phyloP scores from a whole-genome alignment of 1,140 invertebrate species.

The Drosophila dunni region DNA sequence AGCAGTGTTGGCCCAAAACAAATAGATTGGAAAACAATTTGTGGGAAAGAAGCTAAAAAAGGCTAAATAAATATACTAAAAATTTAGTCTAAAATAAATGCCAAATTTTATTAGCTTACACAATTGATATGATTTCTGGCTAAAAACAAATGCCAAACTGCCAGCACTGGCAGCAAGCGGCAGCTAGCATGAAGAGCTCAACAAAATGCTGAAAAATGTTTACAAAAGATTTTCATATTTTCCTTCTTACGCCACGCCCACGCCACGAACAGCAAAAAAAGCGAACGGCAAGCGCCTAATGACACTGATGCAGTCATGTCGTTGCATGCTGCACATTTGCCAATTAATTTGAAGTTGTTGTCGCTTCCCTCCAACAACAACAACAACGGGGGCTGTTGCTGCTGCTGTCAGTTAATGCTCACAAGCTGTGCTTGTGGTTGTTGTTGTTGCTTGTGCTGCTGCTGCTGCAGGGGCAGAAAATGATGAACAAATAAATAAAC shows the following conservation, averaged over 20 bases:
- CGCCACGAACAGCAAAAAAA: constrained; percentile 16
- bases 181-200: constrained; percentile 9
- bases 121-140: too few species aligned
- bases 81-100: too few species aligned
- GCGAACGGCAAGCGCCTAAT: constrained; percentile 51
- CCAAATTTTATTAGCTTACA: too few species aligned
- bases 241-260: constrained; percentile 55
- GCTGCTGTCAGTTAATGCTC: constrained; percentile 14
- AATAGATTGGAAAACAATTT: too few species aligned
- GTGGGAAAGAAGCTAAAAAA: too few species aligned
- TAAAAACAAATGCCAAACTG: too few species aligned
- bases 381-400: constrained; percentile 3
- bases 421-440: too few species aligned
- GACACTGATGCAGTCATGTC: constrained; percentile 43
- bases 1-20: not conserved
- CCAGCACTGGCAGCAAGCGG: not conserved
- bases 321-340: constrained; percentile 51
- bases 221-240: constrained; percentile 29
- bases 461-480: constrained; percentile 29
- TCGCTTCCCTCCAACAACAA: constrained; percentile 7
- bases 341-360: constrained; percentile 72
- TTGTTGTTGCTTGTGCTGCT: constrained; percentile 19
- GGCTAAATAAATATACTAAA: too few species aligned
- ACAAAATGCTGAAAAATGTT: constrained; percentile 67
- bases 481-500: constrained; percentile 63